Base-by-base conservation (phyloP, 2,113 vertebrate species). In the Lepidothrix coronata region DNA sequence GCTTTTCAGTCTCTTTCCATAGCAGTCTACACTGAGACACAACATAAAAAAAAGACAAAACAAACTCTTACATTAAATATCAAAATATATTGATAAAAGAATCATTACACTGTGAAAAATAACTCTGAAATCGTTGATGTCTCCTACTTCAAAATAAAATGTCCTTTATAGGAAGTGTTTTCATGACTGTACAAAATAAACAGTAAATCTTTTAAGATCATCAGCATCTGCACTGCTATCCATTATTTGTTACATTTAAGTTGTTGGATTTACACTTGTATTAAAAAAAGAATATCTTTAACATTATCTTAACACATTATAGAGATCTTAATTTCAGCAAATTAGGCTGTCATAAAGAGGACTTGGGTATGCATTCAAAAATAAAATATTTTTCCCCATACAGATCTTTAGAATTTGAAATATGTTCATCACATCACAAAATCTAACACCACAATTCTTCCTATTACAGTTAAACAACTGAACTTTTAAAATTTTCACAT, bases 131-230 rank as follows among this genome's bases (percentile, higher is more conserved):
- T 41, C 91, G 35, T 19, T 94, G 81, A 85, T 77, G 30, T 49
- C 62, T 79, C 79, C 89, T 71, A 92, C 71, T 93, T 96, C 61
- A 86, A 96, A 91, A 96, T 77, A 94, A 95, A 93, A 89, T 75
- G 77, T 72, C n/a, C 7, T 54, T 95, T 73, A 76, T 4, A 20
- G 73, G 14, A 96, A 93, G 23, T 49, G 55, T 71, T 83, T 33
- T 59, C 77, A 80, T 88, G 82, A 92, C 35, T 82, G 52, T 27
- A 88, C 24, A 96, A 94, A 96, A 90, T 95, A 86, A 94, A 75
- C 13, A 41, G 11, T 78, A 97, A 95, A 95, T 94, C 57, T 92
- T 89, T 35, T 49, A 78, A 46, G 49, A 95, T 58, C 79, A 92
- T 75, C 85, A 93, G 51, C 66, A 94, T 76, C 67, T 86, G 16